Percentiles rank a stretch among this genome's conserved stretches.
phyloP scores from a whole-genome alignment of 2,888 invertebrate genomes.

The Neoitamus cyanurus region DNA sequence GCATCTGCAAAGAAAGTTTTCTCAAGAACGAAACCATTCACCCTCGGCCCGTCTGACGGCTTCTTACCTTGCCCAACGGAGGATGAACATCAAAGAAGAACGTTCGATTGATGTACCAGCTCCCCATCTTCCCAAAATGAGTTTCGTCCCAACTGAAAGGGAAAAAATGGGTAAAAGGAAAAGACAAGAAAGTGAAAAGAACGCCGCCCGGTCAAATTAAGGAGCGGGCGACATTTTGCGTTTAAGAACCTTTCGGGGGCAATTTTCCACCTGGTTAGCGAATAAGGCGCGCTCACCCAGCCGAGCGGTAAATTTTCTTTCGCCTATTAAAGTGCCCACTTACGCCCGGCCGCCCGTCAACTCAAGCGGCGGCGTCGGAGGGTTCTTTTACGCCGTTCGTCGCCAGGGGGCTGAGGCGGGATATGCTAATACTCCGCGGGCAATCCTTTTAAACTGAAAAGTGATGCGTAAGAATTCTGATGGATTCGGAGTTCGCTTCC shows the following conservation, averaged over 20 bases:
- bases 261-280: slow-evolving; percentile 33
- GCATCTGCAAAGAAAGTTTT: slow-evolving; percentile 76
- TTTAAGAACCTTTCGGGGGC: slow-evolving; percentile 17
- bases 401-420: neutral
- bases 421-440: neutral
- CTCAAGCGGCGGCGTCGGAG: neutral
- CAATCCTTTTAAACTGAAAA: neutral
- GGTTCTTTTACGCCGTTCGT: too few species aligned
- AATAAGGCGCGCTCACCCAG: slow-evolving; percentile 13
- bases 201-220: neutral
- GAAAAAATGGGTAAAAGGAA: neutral
- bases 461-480: neutral
- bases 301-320: slow-evolving; percentile 6
- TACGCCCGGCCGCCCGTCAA: neutral
- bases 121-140: slow-evolving; percentile 98
- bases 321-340: neutral
- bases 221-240: neutral
- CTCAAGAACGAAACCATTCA: slow-evolving; percentile 20
- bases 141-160: slow-evolving; percentile 93
- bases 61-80: slow-evolving; percentile 89
- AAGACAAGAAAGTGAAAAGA: neutral
- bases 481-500: neutral
- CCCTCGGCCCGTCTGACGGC: neutral
- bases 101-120: slow-evolving; percentile 97
- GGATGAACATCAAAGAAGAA: slow-evolving; percentile 99